Base-by-base conservation (phyloP, 2,113 vertebrate genomes). In the Phaethornis superciliosus region DNA sequence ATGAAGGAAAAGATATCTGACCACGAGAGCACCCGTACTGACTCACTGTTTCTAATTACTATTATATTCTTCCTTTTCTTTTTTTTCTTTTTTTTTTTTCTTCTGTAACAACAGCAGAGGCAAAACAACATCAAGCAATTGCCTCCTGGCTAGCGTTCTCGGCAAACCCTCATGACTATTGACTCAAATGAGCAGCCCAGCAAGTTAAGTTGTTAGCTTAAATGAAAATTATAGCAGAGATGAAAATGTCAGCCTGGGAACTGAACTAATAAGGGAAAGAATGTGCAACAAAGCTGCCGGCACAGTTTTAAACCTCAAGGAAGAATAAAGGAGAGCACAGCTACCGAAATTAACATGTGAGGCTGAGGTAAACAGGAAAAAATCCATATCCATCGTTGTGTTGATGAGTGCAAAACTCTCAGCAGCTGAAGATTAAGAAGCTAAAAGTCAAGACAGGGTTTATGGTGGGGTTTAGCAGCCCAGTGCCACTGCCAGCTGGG, bases 141-240 rank as follows among this genome's bases (percentile, higher is more conserved):
- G 62, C 71, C 81, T 94, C 75, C 72, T 95, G 71, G 81, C 93
- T 88, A 93, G 56, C 1, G 12, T 88, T 93, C 74, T 79, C 12
- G 0, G 69, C 90, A 88, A 90, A 87, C 32, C 24, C 80, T 94
- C 72, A 77, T 65, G 80, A 89, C 89, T 96, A 83, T 83, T 55
- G 88, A 91, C 80, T 94, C 85, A 95, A 93, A 90, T 55, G 96
- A 97, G 67, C 89, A 94, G 77, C 84, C 92, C 65, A 80, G 72
- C 76, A 89, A 90, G 64, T 89, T 89, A 96, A 95, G 88, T 95
- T 80, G 32, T 56, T 95, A 85, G 76, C 60, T 69, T 84, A 89
- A 93, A 70, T 86, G 79, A 90, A 93, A 92, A 71, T 90, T 90
- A 91, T 58, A 85, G 81, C 56, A 78, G 69, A 90, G 79, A 88